Base-by-base conservation (phyloP, 2,797 vertebrate genomes). In the Microctenopoma stevenorrisi region DNA sequence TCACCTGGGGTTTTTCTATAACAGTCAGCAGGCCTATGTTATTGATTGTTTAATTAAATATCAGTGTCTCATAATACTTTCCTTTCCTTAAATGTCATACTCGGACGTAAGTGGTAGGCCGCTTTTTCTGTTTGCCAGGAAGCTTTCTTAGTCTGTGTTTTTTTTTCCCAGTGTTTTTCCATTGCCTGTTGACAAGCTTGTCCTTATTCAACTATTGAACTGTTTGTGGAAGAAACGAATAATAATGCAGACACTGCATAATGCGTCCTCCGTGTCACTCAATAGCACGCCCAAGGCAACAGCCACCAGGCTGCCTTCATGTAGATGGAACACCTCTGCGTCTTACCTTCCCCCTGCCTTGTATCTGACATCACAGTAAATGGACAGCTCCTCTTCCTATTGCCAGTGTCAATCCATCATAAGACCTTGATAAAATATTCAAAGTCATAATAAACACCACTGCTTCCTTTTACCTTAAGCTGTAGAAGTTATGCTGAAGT, bases 271-370 rank as follows among this genome's bases (percentile, higher is more conserved):
- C 25, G 18, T 53, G 61, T 83, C 71, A 70, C 53, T 89, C 82
- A 77, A 76, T 76, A 62, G 73, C 53, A 64, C 2, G 86, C 83
- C 81, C 79, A 86, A 86, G 90, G 88, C 88, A 81, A 74, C 75
- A 70, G 72, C 67, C 54, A 74, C 69, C 63, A 73, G 76, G 61
- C 78, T 74, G 72, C 54, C 59, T 81, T 89, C 81, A 85, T 75
- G 75, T 72, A 66, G 79, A 79, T 51, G 59, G 79, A 85, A 66
- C 57, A 4, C 73, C 16, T 67, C 82, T 75, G 78, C 51, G 71
- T 58, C 59, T 74, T 26, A 43, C 74, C 67, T 68, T 60, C 59
- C 72, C 54, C 47, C 46, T 58, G 55, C 53, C 64, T 82, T 58
- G 65, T 64, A 72, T 73, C 73, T 76, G 64, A 18, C 78, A 63